Conservation (phyloP, 2,797 vertebrate species). For the Peromyscus nudipes region DNA sequence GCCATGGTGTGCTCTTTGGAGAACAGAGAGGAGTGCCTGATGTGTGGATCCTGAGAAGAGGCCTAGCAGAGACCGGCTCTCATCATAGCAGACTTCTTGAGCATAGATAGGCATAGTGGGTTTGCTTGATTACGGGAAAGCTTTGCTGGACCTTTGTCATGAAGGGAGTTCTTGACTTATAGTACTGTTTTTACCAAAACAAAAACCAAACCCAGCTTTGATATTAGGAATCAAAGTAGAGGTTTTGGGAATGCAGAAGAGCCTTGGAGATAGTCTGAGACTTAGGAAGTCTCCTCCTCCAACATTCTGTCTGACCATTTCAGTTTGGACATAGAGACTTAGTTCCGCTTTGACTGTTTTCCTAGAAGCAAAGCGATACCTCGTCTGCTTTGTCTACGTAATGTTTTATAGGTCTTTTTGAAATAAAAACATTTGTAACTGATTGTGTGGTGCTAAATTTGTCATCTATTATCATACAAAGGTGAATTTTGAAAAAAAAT, state of each 20-base stretch:
- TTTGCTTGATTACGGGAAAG: background rate
- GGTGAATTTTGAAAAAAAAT: conserved; percentile 46
- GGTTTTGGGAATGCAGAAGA: conserved; percentile 51
- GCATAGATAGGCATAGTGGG: background rate
- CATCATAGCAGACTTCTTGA: background rate
- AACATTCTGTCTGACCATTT: conserved; percentile 40
- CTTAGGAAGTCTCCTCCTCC: background rate
- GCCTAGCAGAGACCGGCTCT: background rate
- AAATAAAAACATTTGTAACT: conserved; percentile 79
- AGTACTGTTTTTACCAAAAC: conserved; percentile 56
- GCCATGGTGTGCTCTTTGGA: conserved; percentile 99
- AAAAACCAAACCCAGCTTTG: background rate
- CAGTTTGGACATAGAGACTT: conserved; percentile 57
- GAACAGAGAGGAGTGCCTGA: conserved; percentile 96
- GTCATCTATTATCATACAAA: conserved; percentile 60
- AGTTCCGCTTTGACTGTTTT: conserved; percentile 60
- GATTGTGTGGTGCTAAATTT: conserved; percentile 71
- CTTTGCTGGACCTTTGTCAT: conserved; percentile 61
- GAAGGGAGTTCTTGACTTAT: conserved; percentile 53
- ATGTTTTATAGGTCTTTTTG: conserved; percentile 51
- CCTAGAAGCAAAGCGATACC: background rate
- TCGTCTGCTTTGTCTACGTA: conserved; percentile 19
- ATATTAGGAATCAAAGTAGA: conserved; percentile 44
- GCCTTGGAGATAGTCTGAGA: background rate
- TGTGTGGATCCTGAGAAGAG: conserved; percentile 95